Conservation (phyloP, 2,113 vertebrate genomes). For the Tiliqua scincoides region DNA sequence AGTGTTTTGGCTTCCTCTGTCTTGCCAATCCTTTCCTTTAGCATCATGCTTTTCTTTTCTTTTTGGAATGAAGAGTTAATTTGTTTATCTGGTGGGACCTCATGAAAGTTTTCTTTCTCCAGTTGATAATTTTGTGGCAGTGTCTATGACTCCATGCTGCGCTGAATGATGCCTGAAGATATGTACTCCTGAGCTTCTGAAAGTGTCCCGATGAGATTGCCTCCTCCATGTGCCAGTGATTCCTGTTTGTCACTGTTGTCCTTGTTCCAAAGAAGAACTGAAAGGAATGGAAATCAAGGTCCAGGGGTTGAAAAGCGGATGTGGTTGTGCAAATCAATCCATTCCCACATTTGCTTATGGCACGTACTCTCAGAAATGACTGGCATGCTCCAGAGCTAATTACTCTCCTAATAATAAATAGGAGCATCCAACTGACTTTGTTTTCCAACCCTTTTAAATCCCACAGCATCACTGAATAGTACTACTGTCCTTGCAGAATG, state of each 20-base stretch:
- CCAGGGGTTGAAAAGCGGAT: not conserved
- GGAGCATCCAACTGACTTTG: not conserved
- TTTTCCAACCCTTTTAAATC: conserved; percentile 7
- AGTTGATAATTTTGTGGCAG: not conserved
- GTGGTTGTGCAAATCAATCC: not conserved
- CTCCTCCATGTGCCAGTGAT: not conserved
- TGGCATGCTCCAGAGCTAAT: not conserved
- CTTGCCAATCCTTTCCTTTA: not conserved
- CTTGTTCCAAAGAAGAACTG: not conserved
- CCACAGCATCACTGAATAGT: not conserved
- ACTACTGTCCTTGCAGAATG: not conserved
- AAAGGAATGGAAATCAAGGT: not conserved
- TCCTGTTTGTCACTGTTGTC: conserved; percentile 4
- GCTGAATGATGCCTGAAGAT: not conserved
- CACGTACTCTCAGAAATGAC: not conserved
- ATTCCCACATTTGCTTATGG: not conserved
- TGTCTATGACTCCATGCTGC: not conserved
- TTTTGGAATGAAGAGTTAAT: not conserved
- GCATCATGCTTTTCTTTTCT: not conserved
- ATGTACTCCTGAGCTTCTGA: not conserved
- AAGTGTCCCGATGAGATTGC: not conserved
- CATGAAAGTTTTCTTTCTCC: not conserved
- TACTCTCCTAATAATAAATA: not conserved
- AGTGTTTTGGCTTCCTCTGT: not conserved
- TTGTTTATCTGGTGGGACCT: not conserved